These are phyloP conservation scores for Ancistrus triradiatus DNA, from an alignment of 2,113 vertebrate genomes.

Conservation along the genomic window DNA sequence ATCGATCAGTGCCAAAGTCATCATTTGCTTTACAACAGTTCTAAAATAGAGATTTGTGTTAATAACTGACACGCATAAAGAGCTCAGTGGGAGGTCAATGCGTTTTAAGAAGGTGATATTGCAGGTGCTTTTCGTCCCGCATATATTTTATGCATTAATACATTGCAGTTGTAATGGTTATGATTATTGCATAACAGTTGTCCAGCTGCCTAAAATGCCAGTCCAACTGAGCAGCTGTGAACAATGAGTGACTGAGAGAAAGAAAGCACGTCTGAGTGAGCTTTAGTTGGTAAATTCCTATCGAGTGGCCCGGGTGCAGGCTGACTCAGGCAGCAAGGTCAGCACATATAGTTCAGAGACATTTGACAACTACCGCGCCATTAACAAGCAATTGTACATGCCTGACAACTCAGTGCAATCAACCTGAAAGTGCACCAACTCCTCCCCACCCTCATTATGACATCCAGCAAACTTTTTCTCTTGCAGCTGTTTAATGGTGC, in stretches of 20 bases:
- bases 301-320: background rate
- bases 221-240: constrained; percentile 22
- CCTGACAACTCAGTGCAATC: constrained; percentile 59
- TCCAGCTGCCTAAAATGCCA: background rate
- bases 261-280: too few relatives aligned
- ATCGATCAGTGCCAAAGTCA: constrained; percentile 32
- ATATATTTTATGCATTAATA: background rate
- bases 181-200: constrained; percentile 7
- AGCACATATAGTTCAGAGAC: constrained; percentile 58
- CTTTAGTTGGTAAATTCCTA: too few relatives aligned
- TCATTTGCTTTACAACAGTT: constrained; percentile 25
- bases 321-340: constrained; percentile 53
- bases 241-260: too few relatives aligned
- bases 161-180: background rate
- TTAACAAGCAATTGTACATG: constrained; percentile 44
- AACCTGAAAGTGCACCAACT: constrained; percentile 58
- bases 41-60: background rate
- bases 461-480: constrained; percentile 66
- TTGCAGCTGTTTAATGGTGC: constrained; percentile 72
- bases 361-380: constrained; percentile 64
- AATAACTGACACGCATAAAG: background rate
- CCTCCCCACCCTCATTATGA: constrained; percentile 51
- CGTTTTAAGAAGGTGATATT: constrained; percentile 22
- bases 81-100: constrained; percentile 8
- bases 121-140: background rate